Conservation (phyloP, 2,113 vertebrate species). For the Eulemur macaco region DNA sequence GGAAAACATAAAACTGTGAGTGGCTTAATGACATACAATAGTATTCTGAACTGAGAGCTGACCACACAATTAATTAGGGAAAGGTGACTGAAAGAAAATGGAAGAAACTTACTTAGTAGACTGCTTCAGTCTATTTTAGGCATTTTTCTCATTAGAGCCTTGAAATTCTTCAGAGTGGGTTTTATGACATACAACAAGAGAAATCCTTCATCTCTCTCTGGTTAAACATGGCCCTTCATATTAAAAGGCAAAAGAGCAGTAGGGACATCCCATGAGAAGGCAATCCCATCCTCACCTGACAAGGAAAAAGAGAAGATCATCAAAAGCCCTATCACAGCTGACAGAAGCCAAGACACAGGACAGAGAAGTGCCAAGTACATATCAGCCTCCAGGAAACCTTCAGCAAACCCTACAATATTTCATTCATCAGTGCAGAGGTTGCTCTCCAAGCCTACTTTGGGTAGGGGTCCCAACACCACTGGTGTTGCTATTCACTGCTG, state of each 20-base stretch:
- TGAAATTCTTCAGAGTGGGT: background rate
- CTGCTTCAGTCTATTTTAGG: background rate
- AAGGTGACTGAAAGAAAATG: background rate
- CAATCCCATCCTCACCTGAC: background rate
- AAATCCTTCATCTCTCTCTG: background rate
- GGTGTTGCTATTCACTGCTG: rapidly evolving
- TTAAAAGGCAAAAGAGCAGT: background rate
- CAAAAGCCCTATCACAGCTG: background rate
- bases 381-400: background rate
- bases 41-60: background rate
- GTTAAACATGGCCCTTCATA: background rate
- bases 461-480: rapidly evolving
- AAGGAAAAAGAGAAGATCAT: background rate
- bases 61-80: background rate
- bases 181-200: background rate
- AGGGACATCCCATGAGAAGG: background rate
- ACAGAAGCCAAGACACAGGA: background rate
- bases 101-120: background rate
- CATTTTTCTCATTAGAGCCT: background rate
- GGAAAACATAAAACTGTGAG: background rate
- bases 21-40: background rate
- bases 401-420: background rate
- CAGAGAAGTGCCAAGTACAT: background rate
- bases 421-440: background rate
- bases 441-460: background rate